Percentiles rank a stretch among this genome's conserved stretches.
Conservation (phyloP, 2,113 vertebrate species). For the Amia ocellicauda region DNA sequence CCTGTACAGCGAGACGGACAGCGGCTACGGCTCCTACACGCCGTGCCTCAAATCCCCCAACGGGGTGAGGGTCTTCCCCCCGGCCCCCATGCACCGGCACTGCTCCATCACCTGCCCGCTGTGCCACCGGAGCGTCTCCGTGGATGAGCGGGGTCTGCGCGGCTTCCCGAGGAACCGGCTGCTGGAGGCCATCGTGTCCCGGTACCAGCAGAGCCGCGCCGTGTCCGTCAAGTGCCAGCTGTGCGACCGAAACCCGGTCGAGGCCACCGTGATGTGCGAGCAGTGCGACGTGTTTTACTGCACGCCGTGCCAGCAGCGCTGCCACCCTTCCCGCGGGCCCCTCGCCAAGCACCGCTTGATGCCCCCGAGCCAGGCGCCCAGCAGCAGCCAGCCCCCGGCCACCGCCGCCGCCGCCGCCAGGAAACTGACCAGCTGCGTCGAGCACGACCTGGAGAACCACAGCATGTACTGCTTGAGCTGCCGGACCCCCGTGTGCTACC, state of each 20-base stretch:
- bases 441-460: constrained; percentile 92
- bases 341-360: constrained; percentile 88
- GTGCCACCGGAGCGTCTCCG: constrained; percentile 90
- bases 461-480: constrained; percentile 90
- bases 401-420: constrained; percentile 48
- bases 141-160: constrained; percentile 88
- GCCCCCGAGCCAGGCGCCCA: constrained; percentile 53
- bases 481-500: constrained; percentile 78
- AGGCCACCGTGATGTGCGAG: constrained; percentile 81
- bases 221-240: constrained; percentile 68
- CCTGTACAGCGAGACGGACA: constrained; percentile 92
- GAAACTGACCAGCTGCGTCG: constrained; percentile 78
- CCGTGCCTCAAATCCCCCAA: constrained; percentile 91
- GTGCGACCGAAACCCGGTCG: constrained; percentile 73
- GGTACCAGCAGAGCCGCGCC: constrained; percentile 78
- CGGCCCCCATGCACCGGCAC: constrained; percentile 63
- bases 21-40: constrained; percentile 93
- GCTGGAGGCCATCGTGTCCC: constrained; percentile 84
- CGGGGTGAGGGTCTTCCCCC: constrained; percentile 85
- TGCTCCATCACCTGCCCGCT: constrained; percentile 91
- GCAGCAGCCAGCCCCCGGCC: constrained; percentile 41
- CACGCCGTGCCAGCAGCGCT: constrained; percentile 84
- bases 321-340: constrained; percentile 90
- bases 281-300: constrained; percentile 95
- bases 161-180: constrained; percentile 91